Percentiles rank a stretch among this genome's conserved stretches.
Evolutionary conservation across 2,797 vertebrate species (phyloP).

Genomic region (Ctenopoma multispine): DNA sequence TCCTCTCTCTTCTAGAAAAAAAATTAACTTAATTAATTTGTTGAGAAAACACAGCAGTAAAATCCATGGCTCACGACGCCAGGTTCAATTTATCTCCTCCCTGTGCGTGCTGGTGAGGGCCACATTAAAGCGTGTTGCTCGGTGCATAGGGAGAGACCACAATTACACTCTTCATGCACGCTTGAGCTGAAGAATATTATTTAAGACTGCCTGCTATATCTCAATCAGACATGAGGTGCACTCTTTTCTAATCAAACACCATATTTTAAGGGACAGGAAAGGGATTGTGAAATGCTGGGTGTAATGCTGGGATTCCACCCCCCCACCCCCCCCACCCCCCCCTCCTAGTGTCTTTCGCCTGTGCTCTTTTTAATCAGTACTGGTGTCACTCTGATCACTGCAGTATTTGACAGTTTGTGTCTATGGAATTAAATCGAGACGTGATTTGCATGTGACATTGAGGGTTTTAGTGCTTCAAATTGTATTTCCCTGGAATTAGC

Average conservation of each 20-base stretch:
- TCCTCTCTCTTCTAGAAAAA: slow-evolving; percentile 54
- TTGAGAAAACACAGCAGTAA: slow-evolving; percentile 61
- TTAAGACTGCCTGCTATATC: slow-evolving; percentile 54
- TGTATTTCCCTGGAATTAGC: slow-evolving; percentile 73
- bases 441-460: slow-evolving; percentile 83
- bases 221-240: slow-evolving; percentile 55
- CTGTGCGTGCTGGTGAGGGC: slow-evolving; percentile 36
- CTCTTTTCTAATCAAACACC: slow-evolving; percentile 71
- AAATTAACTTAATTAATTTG: slow-evolving; percentile 76
- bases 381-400: slow-evolving; percentile 77
- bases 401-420: slow-evolving; percentile 78
- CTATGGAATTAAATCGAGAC: slow-evolving; percentile 79
- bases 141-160: slow-evolving; percentile 48
- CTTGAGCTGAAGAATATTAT: slow-evolving; percentile 64
- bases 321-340: too few species aligned
- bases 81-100: slow-evolving; percentile 62
- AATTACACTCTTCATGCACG: slow-evolving; percentile 48
- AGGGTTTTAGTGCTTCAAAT: slow-evolving; percentile 73
- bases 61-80: slow-evolving; percentile 41
- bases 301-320: too few species aligned
- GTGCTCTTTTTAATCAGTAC: slow-evolving; percentile 71
- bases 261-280: slow-evolving; percentile 32
- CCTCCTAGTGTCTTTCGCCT: neutral
- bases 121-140: slow-evolving; percentile 65
- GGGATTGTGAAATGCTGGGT: slow-evolving; percentile 42